Evolutionary conservation across 2,113 vertebrate genomes (phyloP).

Genomic region (Heptranchias perlo): DNA sequence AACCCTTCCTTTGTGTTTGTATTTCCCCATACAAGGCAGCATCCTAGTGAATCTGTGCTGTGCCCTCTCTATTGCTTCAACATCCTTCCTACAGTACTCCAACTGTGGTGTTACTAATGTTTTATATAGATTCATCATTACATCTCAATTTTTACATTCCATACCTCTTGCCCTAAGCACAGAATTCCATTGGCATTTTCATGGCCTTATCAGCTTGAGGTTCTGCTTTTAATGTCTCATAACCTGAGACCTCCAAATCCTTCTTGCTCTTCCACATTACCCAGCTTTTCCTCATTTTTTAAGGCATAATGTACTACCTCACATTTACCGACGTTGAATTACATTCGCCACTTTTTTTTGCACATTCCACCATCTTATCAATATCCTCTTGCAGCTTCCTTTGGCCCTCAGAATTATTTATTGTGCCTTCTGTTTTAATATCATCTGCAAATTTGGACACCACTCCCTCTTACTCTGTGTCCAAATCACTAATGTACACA

Average conservation of each 20-base stretch:
- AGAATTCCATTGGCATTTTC: background rate
- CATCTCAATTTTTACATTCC: background rate
- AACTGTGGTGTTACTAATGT: background rate
- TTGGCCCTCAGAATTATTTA: background rate
- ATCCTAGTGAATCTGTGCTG: background rate
- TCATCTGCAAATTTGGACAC: background rate
- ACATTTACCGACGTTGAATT: background rate
- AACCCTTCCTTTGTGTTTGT: background rate
- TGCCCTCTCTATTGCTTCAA: background rate
- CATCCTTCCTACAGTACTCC: background rate
- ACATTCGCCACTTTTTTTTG: background rate
- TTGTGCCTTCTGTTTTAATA: background rate
- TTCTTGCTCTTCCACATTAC: background rate
- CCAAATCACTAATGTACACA: background rate
- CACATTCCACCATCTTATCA: background rate
- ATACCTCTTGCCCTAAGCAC: background rate
- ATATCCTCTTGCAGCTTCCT: background rate
- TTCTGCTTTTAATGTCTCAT: background rate
- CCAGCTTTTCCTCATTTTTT: background rate
- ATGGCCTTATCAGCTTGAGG: background rate
- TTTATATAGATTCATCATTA: background rate
- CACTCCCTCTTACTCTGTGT: background rate
- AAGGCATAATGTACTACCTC: background rate
- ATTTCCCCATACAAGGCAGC: background rate
- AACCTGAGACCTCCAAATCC: background rate